Conservation (phyloP, 2,797 vertebrate genomes). For the Lacerta agilis region DNA sequence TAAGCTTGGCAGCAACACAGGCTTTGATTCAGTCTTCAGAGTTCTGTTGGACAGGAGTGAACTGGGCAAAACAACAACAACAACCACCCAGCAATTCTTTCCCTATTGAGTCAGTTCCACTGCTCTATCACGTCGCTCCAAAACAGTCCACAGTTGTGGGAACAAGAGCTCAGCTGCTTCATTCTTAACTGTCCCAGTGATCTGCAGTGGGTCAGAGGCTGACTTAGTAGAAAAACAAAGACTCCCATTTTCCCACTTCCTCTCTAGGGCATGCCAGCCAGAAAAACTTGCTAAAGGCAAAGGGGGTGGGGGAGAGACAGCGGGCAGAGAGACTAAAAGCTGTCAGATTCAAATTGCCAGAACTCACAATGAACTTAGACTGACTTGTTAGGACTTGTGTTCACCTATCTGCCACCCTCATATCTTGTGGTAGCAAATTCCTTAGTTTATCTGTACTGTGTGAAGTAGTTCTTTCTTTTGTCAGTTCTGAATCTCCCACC, state of each 20-base stretch:
- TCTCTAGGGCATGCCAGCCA: neutral
- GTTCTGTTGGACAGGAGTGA: neutral
- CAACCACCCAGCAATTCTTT: neutral
- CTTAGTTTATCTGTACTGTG: too few species aligned
- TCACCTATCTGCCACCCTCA: too few species aligned
- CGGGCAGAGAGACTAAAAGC: neutral
- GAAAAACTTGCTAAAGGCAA: neutral
- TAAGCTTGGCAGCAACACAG: neutral
- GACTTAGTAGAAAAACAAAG: neutral
- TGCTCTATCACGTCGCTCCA: neutral
- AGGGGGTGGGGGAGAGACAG: neutral
- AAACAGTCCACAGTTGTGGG: neutral
- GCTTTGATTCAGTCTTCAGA: neutral
- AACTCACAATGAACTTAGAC: neutral
- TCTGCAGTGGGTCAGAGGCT: neutral
- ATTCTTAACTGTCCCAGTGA: neutral
- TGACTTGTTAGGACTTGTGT: neutral
- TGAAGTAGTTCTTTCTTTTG: too few species aligned
- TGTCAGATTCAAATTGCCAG: neutral
- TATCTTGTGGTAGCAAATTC: neutral
- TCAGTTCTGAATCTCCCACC: too few species aligned
- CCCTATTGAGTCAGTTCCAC: neutral
- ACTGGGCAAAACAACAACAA: too few species aligned
- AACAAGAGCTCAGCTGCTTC: neutral
- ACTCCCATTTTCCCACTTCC: neutral